Evolutionary conservation across 2,888 invertebrate species (phyloP).

Genomic region (Aquatica leii): DNA sequence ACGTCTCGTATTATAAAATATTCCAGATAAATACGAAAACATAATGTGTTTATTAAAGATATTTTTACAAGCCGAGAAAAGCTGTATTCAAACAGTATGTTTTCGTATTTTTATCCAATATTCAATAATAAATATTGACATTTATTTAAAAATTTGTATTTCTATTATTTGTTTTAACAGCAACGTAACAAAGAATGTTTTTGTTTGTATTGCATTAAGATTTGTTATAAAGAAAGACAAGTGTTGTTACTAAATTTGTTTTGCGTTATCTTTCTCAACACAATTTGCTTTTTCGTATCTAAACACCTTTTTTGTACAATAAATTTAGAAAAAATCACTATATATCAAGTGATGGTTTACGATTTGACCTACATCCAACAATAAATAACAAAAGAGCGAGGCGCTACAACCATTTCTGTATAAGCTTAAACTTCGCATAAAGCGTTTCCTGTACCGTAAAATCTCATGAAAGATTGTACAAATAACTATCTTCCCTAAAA

Average conservation of each 20-base stretch:
- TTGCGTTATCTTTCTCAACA: constrained; percentile 10
- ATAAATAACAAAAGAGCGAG: constrained; percentile 30
- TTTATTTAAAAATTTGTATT: no score
- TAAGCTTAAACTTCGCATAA: constrained; percentile 36
- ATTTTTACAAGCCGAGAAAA: no score
- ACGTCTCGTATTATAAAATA: no score
- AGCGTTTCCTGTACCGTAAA: constrained; percentile 33
- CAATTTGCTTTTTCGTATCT: constrained; percentile 22
- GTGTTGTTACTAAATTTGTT: not conserved
- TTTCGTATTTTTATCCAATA: no score
- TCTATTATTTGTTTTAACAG: no score
- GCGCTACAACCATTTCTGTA: constrained; percentile 26
- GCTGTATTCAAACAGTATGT: no score
- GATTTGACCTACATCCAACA: constrained; percentile 31
- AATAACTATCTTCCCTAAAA: constrained; percentile 23
- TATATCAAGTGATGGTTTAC: constrained; percentile 21
- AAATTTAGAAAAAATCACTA: constrained; percentile 17
- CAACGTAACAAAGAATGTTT: no score
- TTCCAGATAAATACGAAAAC: no score
- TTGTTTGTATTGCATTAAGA: no score
- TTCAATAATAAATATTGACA: no score
- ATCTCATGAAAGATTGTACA: constrained; percentile 30
- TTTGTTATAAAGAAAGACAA: not conserved
- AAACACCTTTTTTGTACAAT: constrained; percentile 14
- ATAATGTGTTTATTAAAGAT: no score